phyloP scores from a whole-genome alignment of 2,888 invertebrate genomes.

The Folsomia manolachei region DNA sequence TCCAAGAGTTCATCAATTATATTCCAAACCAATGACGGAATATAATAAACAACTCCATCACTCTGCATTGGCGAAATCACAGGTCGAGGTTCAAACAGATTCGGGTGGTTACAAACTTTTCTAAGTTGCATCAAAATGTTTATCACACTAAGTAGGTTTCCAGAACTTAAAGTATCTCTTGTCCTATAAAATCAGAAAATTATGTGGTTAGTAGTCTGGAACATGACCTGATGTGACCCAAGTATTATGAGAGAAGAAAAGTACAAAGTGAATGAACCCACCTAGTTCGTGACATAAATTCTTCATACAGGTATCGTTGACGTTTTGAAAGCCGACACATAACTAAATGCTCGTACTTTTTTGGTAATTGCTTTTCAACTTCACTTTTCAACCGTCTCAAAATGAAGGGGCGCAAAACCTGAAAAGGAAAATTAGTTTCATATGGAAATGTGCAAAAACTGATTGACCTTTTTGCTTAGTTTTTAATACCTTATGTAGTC shows the following conservation, averaged over 20 bases:
- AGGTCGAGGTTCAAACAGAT: conserved; percentile 94
- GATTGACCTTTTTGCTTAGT: too few species aligned
- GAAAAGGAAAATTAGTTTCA: conserved; percentile 13
- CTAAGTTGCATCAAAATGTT: conserved; percentile 95
- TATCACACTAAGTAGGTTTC: conserved; percentile 91
- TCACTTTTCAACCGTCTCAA: conserved; percentile 86
- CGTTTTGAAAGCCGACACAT: conserved; percentile 91
- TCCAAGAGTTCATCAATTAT: conserved; percentile 71
- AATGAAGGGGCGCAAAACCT: conserved; percentile 90
- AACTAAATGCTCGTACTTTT: conserved; percentile 92
- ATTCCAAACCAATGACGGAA: conserved; percentile 70
- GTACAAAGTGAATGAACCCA: too few species aligned
- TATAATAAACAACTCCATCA: conserved; percentile 68
- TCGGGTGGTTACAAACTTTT: conserved; percentile 97
- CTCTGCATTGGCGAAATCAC: conserved; percentile 91
- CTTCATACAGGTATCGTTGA: conserved; percentile 96
- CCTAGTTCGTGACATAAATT: conserved; percentile 96
- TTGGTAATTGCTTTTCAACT: conserved; percentile 96
- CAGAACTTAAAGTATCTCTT: conserved; percentile 84
- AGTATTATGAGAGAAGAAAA: too few species aligned
- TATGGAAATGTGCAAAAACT: neutral
- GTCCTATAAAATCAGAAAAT: conserved; percentile 63
- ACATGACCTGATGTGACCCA: neutral
- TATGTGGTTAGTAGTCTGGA: neutral
- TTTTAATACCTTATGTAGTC: conserved; percentile 75